Conservation (phyloP, 1,140 invertebrate genomes). For the Latrodectus geometricus region DNA sequence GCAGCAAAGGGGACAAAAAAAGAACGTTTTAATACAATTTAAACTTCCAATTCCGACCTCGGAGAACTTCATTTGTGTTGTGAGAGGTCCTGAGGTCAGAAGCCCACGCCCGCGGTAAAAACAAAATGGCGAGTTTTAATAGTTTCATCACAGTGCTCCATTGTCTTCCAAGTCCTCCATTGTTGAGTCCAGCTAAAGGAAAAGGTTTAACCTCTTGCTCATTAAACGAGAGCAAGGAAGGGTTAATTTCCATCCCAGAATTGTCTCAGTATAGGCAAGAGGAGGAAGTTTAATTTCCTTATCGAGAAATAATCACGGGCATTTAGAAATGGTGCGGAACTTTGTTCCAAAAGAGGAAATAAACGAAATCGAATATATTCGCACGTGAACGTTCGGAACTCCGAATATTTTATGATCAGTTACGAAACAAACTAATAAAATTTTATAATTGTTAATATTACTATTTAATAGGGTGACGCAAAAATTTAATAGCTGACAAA, state of each 20-base stretch:
- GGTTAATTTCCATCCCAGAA: background rate
- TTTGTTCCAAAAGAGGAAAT: background rate
- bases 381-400: too few species aligned
- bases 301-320: background rate
- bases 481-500: too few species aligned
- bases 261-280: background rate
- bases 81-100: background rate
- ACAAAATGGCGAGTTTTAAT: background rate
- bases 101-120: background rate
- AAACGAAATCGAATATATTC: background rate
- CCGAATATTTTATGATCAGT: too few species aligned
- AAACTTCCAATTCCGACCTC: background rate
- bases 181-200: background rate
- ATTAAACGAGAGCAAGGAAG: background rate
- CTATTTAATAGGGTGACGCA: too few species aligned
- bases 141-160: background rate
- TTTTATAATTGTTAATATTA: too few species aligned
- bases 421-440: too few species aligned
- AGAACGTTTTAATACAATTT: constrained; percentile 1
- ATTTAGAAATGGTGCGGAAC: background rate
- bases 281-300: background rate
- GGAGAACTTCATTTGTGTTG: background rate
- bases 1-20: background rate
- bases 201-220: background rate
- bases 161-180: background rate